Percentiles rank a stretch among this genome's conserved stretches.
Conservation (phyloP, 2,888 invertebrate genomes). For the Nasonovia ribisnigri region DNA sequence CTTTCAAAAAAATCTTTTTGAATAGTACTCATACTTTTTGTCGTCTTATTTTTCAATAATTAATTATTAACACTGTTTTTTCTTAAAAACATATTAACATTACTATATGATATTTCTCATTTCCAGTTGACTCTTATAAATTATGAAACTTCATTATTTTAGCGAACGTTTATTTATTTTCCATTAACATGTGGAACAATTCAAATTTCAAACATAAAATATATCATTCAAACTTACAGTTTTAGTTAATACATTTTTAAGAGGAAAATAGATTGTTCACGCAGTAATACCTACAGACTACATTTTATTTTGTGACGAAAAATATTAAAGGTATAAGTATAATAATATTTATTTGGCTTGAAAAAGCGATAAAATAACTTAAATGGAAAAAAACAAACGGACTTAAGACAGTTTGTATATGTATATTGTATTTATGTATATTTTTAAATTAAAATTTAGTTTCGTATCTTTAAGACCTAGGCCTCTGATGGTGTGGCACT, state of each 20-base stretch:
- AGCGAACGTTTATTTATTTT: slow-evolving; percentile 58
- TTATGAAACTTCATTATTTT: slow-evolving; percentile 23
- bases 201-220: slow-evolving; percentile 34
- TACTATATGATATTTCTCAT: background rate
- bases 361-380: slow-evolving; percentile 44
- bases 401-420: slow-evolving; percentile 41
- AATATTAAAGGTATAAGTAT: background rate
- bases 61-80: background rate
- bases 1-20: background rate
- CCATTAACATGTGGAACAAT: slow-evolving; percentile 30
- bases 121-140: background rate
- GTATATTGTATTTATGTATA: slow-evolving; percentile 33
- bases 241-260: slow-evolving; percentile 38
- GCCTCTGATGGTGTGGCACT: slow-evolving; percentile 49
- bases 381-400: slow-evolving; percentile 37
- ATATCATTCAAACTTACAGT: background rate
- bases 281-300: slow-evolving; percentile 47
- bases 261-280: slow-evolving; percentile 41
- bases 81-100: background rate
- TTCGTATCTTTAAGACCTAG: slow-evolving; percentile 43
- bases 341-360: slow-evolving; percentile 31
- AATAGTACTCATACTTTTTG: background rate
- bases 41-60: background rate
- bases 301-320: slow-evolving; percentile 47
- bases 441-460: slow-evolving; percentile 40